Evolutionary conservation across 2,113 vertebrate species (phyloP).

Genomic region (Ondatra zibethicus): DNA sequence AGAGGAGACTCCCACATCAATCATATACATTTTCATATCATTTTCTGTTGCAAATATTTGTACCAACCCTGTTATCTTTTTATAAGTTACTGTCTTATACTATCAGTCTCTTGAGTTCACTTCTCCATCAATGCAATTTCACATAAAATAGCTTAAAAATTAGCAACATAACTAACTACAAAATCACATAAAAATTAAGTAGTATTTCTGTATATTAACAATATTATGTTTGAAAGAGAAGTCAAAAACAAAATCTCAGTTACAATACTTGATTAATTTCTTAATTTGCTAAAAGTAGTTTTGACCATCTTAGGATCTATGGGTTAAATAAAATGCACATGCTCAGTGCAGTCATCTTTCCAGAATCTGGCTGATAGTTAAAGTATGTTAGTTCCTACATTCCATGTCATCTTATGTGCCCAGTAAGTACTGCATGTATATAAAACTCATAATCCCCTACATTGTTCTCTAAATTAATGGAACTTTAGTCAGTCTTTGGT

Average conservation of each 20-base stretch:
- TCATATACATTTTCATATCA: too few relatives aligned
- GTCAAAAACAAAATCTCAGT: neutral
- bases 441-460: neutral
- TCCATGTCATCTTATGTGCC: neutral
- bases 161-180: neutral
- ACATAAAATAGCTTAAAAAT: neutral
- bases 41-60: neutral
- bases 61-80: neutral
- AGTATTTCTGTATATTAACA: neutral
- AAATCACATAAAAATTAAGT: neutral
- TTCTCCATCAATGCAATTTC: neutral
- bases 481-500: neutral
- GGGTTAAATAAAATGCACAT: neutral
- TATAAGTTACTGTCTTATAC: neutral
- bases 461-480: neutral
- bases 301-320: neutral
- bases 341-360: neutral
- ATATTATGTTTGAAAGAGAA: neutral
- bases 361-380: neutral
- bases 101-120: neutral
- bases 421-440: neutral
- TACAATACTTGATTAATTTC: neutral
- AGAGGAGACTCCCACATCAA: too few relatives aligned
- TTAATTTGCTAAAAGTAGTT: neutral
- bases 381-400: neutral